Evolutionary conservation across 2,888 invertebrate genomes (phyloP).

Genomic region (Noctua fimbriata): DNA sequence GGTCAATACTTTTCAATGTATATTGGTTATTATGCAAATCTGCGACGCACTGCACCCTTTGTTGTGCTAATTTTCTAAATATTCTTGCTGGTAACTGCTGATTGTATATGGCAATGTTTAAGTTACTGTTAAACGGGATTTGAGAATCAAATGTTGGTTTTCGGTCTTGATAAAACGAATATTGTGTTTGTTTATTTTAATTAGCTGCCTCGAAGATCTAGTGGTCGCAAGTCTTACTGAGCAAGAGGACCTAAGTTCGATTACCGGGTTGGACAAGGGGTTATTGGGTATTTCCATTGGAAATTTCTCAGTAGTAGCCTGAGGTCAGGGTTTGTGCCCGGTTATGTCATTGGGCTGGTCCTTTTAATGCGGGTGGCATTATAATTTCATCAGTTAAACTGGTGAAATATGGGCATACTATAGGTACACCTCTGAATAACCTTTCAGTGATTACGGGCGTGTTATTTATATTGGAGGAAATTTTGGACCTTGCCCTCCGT

Average conservation of each 20-base stretch:
- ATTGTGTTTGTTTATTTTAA: background rate
- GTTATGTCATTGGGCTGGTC: background rate
- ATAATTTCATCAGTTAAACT: background rate
- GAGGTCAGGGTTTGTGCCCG: background rate
- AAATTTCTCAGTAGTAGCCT: background rate
- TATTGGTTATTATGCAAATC: conserved; percentile 24
- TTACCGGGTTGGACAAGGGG: accelerated
- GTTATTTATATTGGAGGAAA: background rate
- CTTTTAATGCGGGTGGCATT: no score
- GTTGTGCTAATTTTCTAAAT: conserved; percentile 18
- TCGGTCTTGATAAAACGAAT: background rate
- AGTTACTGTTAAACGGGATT: background rate
- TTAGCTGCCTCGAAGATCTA: background rate
- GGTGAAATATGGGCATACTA: background rate
- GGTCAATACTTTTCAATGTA: conserved; percentile 31
- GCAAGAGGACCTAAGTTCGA: no score
- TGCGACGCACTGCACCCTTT: conserved; percentile 6
- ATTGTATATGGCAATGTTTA: conserved; percentile 3
- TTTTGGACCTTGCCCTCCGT: background rate
- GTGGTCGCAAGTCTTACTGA: background rate
- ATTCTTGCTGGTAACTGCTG: conserved; percentile 9
- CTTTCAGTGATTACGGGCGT: background rate
- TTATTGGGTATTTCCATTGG: background rate
- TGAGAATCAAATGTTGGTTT: background rate
- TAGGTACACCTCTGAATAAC: background rate